Evolutionary conservation across 2,888 invertebrate genomes (phyloP).

Genomic region (Drosophila yooni): DNA sequence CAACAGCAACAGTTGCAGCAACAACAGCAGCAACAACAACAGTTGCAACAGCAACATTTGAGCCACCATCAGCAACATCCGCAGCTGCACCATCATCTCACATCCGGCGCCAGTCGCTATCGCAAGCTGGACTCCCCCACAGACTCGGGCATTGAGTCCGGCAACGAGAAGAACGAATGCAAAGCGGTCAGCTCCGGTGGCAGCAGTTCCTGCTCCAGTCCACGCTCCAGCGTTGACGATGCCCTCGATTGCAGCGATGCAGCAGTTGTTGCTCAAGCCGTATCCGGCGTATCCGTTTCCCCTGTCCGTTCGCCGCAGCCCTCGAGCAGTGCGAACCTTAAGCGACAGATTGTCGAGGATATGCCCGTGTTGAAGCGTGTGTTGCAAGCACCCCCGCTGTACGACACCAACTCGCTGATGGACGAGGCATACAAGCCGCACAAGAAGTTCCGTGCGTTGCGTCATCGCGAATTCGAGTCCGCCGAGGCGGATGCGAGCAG

Average conservation of each 20-base stretch:
- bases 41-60: conserved; percentile 65
- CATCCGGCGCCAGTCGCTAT: conserved; percentile 86
- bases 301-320: conserved; percentile 84
- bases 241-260: conserved; percentile 87
- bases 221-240: conserved; percentile 93
- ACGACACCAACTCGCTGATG: conserved; percentile 95
- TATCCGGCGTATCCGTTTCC: conserved; percentile 76
- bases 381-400: conserved; percentile 95
- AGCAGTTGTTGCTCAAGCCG: conserved; percentile 58
- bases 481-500: conserved; percentile 88
- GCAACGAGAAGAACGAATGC: conserved; percentile 93
- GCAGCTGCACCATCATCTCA: conserved; percentile 72
- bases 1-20: conserved; percentile 67
- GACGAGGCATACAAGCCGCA: conserved; percentile 98
- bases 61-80: conserved; percentile 74
- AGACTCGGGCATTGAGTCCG: conserved; percentile 97
- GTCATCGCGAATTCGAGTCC: conserved; percentile 91
- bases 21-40: conserved; percentile 39
- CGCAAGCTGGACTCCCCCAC: conserved; percentile 95
- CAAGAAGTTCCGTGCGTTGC: conserved; percentile 95
- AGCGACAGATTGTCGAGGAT: conserved; percentile 90
- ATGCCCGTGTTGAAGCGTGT: conserved; percentile 97
- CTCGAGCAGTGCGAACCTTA: conserved; percentile 79
- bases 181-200: conserved; percentile 90
- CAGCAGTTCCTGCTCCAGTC: conserved; percentile 93